Percentiles rank a stretch among this genome's conserved stretches.
phyloP scores from a whole-genome alignment of 1,140 invertebrate species.

The Eufriesea mexicana region DNA sequence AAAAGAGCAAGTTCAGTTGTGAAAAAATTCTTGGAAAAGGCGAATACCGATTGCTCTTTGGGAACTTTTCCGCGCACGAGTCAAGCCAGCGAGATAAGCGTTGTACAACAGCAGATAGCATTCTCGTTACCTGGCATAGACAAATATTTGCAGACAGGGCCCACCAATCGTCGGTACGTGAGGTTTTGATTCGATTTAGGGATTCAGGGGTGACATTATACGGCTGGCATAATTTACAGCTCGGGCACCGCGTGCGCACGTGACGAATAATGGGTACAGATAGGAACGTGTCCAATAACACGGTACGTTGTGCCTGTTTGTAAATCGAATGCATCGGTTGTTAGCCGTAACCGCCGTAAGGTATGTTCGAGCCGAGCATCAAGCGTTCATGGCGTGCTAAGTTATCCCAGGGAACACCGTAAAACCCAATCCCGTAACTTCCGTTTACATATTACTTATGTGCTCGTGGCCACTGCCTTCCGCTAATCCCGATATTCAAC shows the following conservation, averaged over 20 bases:
- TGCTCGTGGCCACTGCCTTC: neutral
- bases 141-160: constrained; percentile 52
- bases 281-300: constrained; percentile 52
- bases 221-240: constrained; percentile 59
- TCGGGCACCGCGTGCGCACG: constrained; percentile 13
- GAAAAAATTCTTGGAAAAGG: too few relatives aligned
- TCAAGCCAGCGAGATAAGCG: neutral
- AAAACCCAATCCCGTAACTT: constrained; percentile 14
- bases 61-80: neutral
- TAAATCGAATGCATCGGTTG: constrained; percentile 49
- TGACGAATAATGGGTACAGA: constrained; percentile 62
- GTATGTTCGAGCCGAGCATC: neutral
- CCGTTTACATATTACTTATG: neutral
- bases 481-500: neutral
- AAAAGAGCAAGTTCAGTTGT: too few relatives aligned
- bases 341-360: constrained; percentile 21
- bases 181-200: constrained; percentile 68
- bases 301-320: constrained; percentile 51
- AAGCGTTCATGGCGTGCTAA: constrained; percentile 18
- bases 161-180: constrained; percentile 44
- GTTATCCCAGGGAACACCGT: neutral
- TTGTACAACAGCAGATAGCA: neutral
- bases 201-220: constrained; percentile 53
- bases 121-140: neutral
- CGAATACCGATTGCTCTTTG: too few relatives aligned